phyloP scores from a whole-genome alignment of 2,888 invertebrate genomes.

The Drosophila planitibia region DNA sequence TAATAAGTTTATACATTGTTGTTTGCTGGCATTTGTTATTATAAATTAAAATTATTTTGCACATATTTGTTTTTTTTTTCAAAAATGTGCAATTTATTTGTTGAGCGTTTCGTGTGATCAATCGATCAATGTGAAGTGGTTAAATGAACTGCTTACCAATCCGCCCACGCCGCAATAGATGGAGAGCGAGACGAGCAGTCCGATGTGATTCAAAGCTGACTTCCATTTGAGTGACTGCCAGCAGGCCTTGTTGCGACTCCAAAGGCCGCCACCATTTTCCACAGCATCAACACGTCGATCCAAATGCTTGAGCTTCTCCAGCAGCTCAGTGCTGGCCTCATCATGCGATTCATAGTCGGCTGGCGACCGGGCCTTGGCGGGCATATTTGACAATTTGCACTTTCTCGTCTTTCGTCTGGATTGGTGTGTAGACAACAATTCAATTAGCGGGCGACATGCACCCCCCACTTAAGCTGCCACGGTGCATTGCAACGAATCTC shows the following conservation, averaged over 20 bases:
- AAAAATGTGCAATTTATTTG: conserved; percentile 36
- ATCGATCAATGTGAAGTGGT: not conserved
- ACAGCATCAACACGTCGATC: conserved; percentile 82
- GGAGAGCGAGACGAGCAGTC: conserved; percentile 91
- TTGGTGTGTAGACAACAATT: conserved; percentile 1
- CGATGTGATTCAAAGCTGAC: conserved; percentile 90
- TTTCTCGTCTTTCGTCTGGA: not conserved
- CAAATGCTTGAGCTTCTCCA: conserved; percentile 84
- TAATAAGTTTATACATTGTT: not conserved
- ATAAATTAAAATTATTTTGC: conserved; percentile 24
- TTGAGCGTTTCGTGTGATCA: conserved; percentile 17
- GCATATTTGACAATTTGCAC: conserved; percentile 41
- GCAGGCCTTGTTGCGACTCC: conserved; percentile 81
- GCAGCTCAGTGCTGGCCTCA: conserved; percentile 84
- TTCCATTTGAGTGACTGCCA: conserved; percentile 87
- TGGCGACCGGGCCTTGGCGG: conserved; percentile 49
- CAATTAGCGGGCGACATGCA: conserved; percentile 46
- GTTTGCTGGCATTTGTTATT: conserved; percentile 18
- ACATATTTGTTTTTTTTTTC: not conserved
- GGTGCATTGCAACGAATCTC: conserved; percentile 24
- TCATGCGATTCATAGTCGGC: conserved; percentile 82
- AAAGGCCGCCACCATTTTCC: conserved; percentile 84
- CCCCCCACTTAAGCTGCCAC: conserved; percentile 26
- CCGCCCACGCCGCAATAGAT: conserved; percentile 92
- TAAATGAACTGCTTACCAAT: conserved; percentile 86